Evolutionary conservation across 2,888 invertebrate species (phyloP).

Genomic region (Brachynemurus nebulosus): DNA sequence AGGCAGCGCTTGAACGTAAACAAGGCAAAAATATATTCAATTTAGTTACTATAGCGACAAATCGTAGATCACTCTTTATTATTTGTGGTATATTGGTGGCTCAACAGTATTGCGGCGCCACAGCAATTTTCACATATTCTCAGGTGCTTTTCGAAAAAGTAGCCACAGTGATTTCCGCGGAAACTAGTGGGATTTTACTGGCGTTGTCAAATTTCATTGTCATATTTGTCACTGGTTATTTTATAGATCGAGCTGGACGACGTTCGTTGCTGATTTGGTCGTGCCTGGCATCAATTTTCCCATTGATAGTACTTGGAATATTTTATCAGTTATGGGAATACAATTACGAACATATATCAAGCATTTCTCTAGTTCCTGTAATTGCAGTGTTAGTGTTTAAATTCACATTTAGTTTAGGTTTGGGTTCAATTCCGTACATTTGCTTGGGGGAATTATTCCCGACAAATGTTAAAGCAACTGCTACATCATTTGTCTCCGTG

Average conservation of each 20-base stretch:
- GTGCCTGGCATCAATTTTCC: slow-evolving; percentile 26
- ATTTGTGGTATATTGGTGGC: slow-evolving; percentile 37
- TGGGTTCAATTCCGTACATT: slow-evolving; percentile 31
- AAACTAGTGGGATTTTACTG: neutral
- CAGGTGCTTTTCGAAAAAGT: slow-evolving; percentile 28
- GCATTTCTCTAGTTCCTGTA: slow-evolving; percentile 28
- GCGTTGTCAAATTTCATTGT: slow-evolving; percentile 36
- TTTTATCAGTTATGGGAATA: slow-evolving; percentile 28
- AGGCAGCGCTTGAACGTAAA: no score
- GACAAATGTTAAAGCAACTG: slow-evolving; percentile 32
- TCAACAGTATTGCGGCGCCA: slow-evolving; percentile 37
- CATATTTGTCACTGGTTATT: slow-evolving; percentile 35
- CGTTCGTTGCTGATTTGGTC: slow-evolving; percentile 32
- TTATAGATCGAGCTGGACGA: slow-evolving; percentile 36
- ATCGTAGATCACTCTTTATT: slow-evolving; percentile 43
- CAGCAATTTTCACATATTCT: slow-evolving; percentile 40
- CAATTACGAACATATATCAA: slow-evolving; percentile 21
- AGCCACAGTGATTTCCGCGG: slow-evolving; percentile 26
- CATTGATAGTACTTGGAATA: slow-evolving; percentile 24
- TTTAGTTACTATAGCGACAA: slow-evolving; percentile 36
- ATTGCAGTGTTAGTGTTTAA: slow-evolving; percentile 28
- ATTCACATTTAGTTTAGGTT: slow-evolving; percentile 30
- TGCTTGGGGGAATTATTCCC: slow-evolving; percentile 34
- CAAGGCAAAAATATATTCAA: no score
- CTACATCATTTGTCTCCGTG: slow-evolving; percentile 33